Evolutionary conservation across 2,888 invertebrate species (phyloP).

Genomic region (Napeogenes inachia): DNA sequence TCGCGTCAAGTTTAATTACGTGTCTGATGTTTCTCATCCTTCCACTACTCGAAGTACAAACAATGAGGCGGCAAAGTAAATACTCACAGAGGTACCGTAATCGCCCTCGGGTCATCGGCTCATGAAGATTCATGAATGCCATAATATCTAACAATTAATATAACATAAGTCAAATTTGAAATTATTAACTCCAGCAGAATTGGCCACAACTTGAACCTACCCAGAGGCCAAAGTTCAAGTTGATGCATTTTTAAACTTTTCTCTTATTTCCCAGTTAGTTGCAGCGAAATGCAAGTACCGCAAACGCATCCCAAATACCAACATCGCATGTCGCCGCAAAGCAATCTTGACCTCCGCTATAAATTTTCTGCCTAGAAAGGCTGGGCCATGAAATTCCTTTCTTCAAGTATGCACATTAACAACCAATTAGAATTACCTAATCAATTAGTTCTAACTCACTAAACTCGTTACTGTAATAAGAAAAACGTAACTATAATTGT

Average conservation of each 20-base stretch:
- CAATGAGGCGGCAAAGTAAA: conserved; percentile 47
- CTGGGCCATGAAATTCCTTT: conserved; percentile 15
- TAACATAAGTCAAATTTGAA: background rate
- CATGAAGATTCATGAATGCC: conserved; percentile 60
- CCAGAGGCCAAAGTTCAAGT: too few relatives aligned
- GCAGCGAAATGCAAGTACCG: conserved; percentile 39
- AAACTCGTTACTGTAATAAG: background rate
- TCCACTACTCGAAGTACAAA: conserved; percentile 38
- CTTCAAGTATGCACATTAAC: conserved; percentile 15
- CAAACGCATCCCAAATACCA: conserved; percentile 35
- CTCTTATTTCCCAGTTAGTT: conserved; percentile 29
- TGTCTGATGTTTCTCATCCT: conserved; percentile 39
- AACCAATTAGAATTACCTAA: conserved; percentile 13
- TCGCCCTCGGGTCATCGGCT: conserved; percentile 64
- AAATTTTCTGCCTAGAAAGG: conserved; percentile 25
- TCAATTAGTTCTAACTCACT: conserved; percentile 1
- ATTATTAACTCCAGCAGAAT: background rate
- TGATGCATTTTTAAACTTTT: conserved; percentile 27
- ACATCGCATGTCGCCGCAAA: conserved; percentile 28
- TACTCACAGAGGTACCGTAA: conserved; percentile 61
- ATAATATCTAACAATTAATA: conserved; percentile 45
- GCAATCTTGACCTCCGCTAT: conserved; percentile 33
- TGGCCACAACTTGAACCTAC: too few relatives aligned
- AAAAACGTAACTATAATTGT: conserved; percentile 3
- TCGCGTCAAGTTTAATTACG: conserved; percentile 34